Percentiles rank a stretch among this genome's conserved stretches.
These are phyloP conservation scores for Scytalopus superciliaris DNA, from an alignment of 2,113 vertebrate species.

Conservation along the genomic window DNA sequence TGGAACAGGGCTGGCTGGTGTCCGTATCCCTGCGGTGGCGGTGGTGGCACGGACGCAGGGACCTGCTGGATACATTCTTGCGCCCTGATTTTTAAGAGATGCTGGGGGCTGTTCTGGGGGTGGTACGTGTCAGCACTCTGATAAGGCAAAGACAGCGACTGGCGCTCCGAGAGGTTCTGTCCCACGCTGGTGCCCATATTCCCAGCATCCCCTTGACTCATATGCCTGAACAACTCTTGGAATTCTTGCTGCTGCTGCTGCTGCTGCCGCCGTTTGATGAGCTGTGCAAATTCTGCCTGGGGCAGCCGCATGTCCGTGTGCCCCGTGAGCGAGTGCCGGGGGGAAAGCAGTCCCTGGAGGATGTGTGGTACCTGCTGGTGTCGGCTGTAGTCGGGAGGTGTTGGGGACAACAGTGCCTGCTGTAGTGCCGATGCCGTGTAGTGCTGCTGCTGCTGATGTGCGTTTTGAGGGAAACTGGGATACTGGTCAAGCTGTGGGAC, in stretches of 20 bases:
- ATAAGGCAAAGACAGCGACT: constrained; percentile 73
- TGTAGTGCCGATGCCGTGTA: constrained; percentile 88
- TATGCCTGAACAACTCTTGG: constrained; percentile 88
- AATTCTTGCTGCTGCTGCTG: constrained; percentile 84
- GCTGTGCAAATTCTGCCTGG: constrained; percentile 88
- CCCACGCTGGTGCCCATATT: constrained; percentile 59
- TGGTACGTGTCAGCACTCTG: constrained; percentile 73
- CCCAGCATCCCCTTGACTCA: constrained; percentile 84
- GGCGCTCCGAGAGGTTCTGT: constrained; percentile 77
- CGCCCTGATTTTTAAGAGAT: constrained; percentile 89
- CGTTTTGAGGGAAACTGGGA: constrained; percentile 75
- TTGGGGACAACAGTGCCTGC: constrained; percentile 95
- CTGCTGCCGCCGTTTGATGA: constrained; percentile 87
- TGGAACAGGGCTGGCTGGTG: constrained; percentile 79
- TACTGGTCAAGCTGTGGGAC: constrained; percentile 89
- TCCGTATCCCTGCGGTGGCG: constrained; percentile 56
- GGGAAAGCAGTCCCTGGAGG: constrained; percentile 94
- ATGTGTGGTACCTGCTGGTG: constrained; percentile 94
- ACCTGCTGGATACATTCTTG: constrained; percentile 79
- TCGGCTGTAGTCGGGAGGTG: constrained; percentile 87
- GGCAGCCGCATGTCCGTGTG: constrained; percentile 90
- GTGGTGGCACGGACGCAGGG: not conserved
- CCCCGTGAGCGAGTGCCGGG: constrained; percentile 93
- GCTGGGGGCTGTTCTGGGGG: constrained; percentile 85
- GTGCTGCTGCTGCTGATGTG: constrained; percentile 74